These are phyloP conservation scores for Labeo catla DNA, from an alignment of 2,113 vertebrate species.

Conservation along the genomic window DNA sequence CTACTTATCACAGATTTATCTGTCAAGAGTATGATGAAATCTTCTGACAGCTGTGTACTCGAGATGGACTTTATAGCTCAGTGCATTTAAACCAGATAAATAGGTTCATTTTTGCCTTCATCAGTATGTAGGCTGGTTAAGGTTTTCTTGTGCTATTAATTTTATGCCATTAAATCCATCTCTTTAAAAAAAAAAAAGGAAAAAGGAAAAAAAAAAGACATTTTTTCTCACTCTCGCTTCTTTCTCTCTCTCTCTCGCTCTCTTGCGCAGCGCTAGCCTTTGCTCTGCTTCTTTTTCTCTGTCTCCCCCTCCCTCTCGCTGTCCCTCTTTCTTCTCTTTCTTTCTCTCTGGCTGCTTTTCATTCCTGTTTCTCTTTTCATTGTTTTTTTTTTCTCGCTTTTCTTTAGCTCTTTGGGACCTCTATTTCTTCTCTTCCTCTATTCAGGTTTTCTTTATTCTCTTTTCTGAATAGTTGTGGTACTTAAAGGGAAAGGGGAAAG, in stretches of 20 bases:
- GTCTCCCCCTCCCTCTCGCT: slow-evolving; percentile 67
- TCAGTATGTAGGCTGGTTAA: slow-evolving; percentile 19
- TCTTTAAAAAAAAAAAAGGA: slow-evolving; percentile 62
- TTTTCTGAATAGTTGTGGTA: slow-evolving; percentile 80
- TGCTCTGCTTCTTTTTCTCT: slow-evolving; percentile 70
- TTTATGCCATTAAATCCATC: slow-evolving; percentile 62
- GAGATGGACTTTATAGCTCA: slow-evolving; percentile 25
- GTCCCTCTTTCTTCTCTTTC: slow-evolving; percentile 64
- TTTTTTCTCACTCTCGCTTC: not conserved
- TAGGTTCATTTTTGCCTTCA: not conserved
- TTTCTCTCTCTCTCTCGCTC: not conserved
- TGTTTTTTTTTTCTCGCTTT: slow-evolving; percentile 69
- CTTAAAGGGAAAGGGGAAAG: slow-evolving; percentile 76
- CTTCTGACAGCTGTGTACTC: slow-evolving; percentile 18
- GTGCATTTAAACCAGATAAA: slow-evolving; percentile 26
- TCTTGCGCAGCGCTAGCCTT: slow-evolving; percentile 39
- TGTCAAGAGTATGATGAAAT: slow-evolving; percentile 29
- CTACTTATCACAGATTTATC: not conserved
- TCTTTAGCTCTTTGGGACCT: slow-evolving; percentile 75
- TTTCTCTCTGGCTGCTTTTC: slow-evolving; percentile 75
- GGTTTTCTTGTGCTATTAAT: slow-evolving; percentile 28
- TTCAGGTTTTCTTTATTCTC: slow-evolving; percentile 81
- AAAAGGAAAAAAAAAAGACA: not conserved
- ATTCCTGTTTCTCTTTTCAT: slow-evolving; percentile 77
- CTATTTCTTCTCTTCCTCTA: slow-evolving; percentile 76